Evolutionary conservation across 2,113 vertebrate genomes (phyloP).

Genomic region (Microcebus jonahi): DNA sequence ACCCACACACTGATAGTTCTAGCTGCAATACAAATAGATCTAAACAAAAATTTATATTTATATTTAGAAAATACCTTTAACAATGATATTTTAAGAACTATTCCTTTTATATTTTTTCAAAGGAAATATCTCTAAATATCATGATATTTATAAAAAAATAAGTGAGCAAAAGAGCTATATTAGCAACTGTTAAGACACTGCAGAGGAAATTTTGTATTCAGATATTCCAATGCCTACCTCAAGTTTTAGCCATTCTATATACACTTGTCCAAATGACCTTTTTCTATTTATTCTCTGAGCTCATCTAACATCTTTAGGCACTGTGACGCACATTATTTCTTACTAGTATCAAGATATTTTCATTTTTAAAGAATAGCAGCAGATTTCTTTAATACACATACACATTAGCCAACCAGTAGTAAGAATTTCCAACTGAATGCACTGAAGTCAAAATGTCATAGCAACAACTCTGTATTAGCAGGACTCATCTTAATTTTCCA

Average conservation of each 20-base stretch:
- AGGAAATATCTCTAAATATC: background rate
- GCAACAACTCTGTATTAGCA: background rate
- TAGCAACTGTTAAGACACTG: background rate
- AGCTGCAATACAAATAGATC: background rate
- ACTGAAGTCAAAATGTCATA: background rate
- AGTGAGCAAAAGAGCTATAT: background rate
- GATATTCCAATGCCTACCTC: background rate
- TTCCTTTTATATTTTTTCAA: background rate
- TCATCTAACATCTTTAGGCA: background rate
- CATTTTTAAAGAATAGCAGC: background rate
- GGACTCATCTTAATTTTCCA: background rate
- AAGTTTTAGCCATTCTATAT: background rate
- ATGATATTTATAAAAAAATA: background rate
- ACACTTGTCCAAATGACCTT: background rate
- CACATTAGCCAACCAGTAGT: background rate
- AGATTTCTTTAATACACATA: background rate
- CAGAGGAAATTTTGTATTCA: background rate
- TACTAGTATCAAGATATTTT: background rate
- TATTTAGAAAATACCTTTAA: background rate
- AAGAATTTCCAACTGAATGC: background rate
- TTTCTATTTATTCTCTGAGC: background rate
- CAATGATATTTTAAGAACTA: background rate
- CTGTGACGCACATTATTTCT: background rate
- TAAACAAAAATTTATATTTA: background rate
- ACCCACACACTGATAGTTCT: background rate